phyloP scores from a whole-genome alignment of 2,113 vertebrate genomes.

The Melanostigma gelatinosum region DNA sequence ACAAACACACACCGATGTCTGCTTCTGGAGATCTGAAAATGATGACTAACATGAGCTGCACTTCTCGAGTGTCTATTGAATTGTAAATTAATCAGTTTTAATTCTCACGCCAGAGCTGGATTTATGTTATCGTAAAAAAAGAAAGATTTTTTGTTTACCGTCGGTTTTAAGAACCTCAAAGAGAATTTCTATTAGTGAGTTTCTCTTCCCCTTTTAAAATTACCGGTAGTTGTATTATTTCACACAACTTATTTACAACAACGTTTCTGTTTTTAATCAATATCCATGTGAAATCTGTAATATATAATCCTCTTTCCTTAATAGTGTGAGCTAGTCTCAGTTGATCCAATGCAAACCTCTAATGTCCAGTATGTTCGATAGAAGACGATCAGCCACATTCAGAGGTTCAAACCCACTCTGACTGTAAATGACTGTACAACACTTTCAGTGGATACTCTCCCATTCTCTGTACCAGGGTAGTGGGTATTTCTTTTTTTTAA shows the following conservation, averaged over 20 bases:
- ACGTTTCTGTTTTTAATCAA: background rate
- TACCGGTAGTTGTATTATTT: background rate
- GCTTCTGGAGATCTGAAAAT: slow-evolving; percentile 5
- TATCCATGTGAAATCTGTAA: background rate
- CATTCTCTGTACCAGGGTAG: background rate
- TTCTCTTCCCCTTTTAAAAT: background rate
- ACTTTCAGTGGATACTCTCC: background rate
- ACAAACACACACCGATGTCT: background rate
- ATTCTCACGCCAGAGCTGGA: background rate
- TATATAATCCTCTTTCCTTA: background rate
- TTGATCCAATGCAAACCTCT: background rate
- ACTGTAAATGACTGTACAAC: background rate
- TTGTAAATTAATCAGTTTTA: background rate
- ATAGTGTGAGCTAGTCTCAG: background rate
- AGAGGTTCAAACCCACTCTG: background rate
- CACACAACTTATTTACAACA: background rate
- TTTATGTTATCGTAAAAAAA: background rate
- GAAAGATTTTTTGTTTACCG: background rate
- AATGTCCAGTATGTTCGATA: background rate
- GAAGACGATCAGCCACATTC: background rate
- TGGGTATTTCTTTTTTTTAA: background rate
- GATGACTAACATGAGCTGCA: slow-evolving; percentile 13
- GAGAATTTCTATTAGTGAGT: background rate
- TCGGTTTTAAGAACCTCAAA: background rate
- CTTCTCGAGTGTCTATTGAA: background rate